Evolutionary conservation across 2,797 vertebrate species (phyloP), one percentile per base, ranked within the genome.

Genomic region (Typhlichthys subterraneus): DNA sequence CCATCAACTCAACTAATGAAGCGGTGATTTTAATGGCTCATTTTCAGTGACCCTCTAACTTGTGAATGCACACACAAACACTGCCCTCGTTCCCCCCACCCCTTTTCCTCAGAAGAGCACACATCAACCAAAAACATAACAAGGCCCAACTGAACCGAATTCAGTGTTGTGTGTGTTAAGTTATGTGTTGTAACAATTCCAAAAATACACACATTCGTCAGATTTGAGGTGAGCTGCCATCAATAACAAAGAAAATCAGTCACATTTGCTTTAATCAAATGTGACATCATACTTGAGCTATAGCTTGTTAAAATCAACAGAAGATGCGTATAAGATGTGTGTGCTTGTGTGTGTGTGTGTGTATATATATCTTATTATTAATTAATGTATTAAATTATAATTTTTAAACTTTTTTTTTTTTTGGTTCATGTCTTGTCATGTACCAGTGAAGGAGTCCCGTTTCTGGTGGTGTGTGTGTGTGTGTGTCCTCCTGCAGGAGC

Each of bases 1-100:
- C 23, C 77, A 78, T 79, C 75, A 72, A 55, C 72, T 79, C 70
- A 50, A 61, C 72, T 81, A 79, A 83, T 82, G 74, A 79, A 64
- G 74, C 8, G 7, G 62, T 53, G 79, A 81, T 79, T 73, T 29
- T 81, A 76, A 19, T 69, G 46, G 56, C 13, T 61, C 65, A 45
- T n/a, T 38, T 45, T 71, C 58, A 67, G 58, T 80, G 71, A 82
- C 72, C 73, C 60, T 52, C 10, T 52, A 8, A 61, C 55, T 57
- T 68, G 48, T 70, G 54, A 65, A 58, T 50, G 62, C 65, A 56
- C 58, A 56, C 10, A 51, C 29, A 9, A 19, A 53, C 13, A 47
- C 38, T 66, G 23, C 58, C 69, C 58, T 23, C 50, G 57, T 69
- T 63, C 62, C 62, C 60, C 59, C 48, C 49, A 69, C 60, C 63